A percentile compares a stretch with the other conserved stretches of the same genome.
These are phyloP conservation scores for Parapsyche elsis DNA, from an alignment of 1,140 invertebrate genomes.

Conservation along the genomic window DNA sequence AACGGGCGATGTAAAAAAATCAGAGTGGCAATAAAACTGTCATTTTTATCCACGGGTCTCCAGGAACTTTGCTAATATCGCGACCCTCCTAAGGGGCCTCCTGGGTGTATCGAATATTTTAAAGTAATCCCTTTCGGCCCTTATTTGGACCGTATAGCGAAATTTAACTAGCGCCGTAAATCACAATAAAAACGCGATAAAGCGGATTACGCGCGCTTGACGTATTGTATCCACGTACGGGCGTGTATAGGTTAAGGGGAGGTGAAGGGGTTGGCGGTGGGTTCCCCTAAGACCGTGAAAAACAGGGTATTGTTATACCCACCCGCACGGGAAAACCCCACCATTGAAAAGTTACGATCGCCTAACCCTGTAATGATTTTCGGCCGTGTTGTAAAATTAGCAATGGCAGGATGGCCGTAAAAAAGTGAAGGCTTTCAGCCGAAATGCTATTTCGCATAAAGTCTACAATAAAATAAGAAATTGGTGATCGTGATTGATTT, in stretches of 20 bases:
- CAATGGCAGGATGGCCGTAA: background rate
- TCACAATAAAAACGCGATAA: conserved; percentile 42
- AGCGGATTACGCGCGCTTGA: conserved; percentile 34
- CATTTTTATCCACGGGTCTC: background rate
- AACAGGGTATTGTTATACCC: background rate
- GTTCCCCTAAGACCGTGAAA: background rate
- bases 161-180: conserved; percentile 40
- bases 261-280: background rate
- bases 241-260: background rate
- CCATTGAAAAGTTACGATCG: conserved; percentile 17
- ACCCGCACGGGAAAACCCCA: background rate
- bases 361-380: conserved; percentile 9
- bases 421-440: background rate
- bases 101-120: conserved; percentile 38
- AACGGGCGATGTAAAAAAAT: background rate
- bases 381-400: background rate
- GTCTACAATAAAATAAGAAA: too few relatives aligned
- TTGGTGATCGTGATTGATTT: too few relatives aligned
- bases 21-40: conserved; percentile 12
- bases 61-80: background rate
- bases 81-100: background rate
- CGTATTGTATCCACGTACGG: conserved; percentile 22
- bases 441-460: background rate
- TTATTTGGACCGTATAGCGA: conserved; percentile 7
- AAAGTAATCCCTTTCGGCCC: conserved; percentile 34